Evolutionary conservation across 2,888 invertebrate genomes (phyloP).

Genomic region (Amiota mariae): DNA sequence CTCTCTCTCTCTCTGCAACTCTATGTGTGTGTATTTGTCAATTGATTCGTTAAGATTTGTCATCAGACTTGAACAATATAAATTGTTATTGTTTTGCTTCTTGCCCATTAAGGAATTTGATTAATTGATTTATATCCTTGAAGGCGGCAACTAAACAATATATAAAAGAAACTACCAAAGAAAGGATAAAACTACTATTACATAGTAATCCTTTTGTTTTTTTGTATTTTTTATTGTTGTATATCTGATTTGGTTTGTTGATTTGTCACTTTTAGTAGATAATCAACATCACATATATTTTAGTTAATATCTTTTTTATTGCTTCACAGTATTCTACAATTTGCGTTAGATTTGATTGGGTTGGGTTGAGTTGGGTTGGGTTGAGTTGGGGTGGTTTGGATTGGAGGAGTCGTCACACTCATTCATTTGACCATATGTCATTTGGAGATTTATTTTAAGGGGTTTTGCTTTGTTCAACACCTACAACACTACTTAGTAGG

Average conservation of each 20-base stretch:
- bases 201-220: not conserved
- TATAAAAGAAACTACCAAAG: not conserved
- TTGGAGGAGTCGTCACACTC: too few relatives aligned
- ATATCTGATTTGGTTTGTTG: not conserved
- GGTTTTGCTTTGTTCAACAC: too few relatives aligned
- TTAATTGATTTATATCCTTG: slow-evolving; percentile 17
- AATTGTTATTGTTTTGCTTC: not conserved
- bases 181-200: too few relatives aligned
- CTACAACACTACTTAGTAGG: too few relatives aligned
- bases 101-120: slow-evolving; percentile 21
- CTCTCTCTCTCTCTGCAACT: too few relatives aligned
- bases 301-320: slow-evolving; percentile 17
- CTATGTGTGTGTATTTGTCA: not conserved
- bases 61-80: not conserved
- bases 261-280: slow-evolving; percentile 7
- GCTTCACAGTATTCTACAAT: not conserved
- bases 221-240: not conserved
- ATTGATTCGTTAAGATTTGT: slow-evolving; percentile 17
- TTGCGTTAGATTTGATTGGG: too few relatives aligned
- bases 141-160: slow-evolving; percentile 9
- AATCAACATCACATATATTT: slow-evolving; percentile 12
- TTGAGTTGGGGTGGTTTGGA: too few relatives aligned
- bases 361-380: too few relatives aligned
- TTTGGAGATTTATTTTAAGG: not conserved
- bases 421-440: not conserved